Base-by-base conservation (phyloP, 2,888 invertebrate species). In the Anodontia alba region DNA sequence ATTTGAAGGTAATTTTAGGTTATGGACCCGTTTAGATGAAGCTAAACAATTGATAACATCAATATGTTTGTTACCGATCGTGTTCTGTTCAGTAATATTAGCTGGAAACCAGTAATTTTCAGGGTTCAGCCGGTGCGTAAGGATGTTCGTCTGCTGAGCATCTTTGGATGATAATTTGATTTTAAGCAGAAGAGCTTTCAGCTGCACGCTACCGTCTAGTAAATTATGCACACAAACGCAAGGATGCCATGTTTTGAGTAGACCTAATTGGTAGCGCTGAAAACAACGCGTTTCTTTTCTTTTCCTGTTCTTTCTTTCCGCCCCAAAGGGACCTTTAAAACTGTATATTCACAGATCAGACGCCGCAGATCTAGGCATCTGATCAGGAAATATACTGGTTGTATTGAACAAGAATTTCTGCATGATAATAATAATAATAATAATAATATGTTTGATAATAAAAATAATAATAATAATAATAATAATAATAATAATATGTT, bases 1-100 rank as follows among this genome's bases (percentile, higher is more conserved):
- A 80, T 74, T 51, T 66, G 42, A 33, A 23, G 74, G 51, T 67
- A 66, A 49, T 17, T 20, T 51, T 43, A 46, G 66, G 38, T n/a
- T 49, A 17, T 43, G 66, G 12, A 26, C 68, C 73, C 62, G 36
- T 67, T 33, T 23, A 76, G 76, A 79, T 83, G 69, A 72, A 43
- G 26, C 71, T 67, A 73, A 83, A 79, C 79, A 79, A 79, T 79
- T 73, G 71, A 43, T 69, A 54, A 73, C 79, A 83, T 83, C 70
- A 79, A 83, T 79, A 73, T 20, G 76, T 20, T 49, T 43, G 69
- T 76, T 79, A 83, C 69, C 79, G 76, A 70, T 83, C 67, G 76
- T 51, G 57, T 70, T 62, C 54, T 83, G 82, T 70, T 79, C 78
- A 46, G 38, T 71, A 54, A 83, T 76, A 73, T 54, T 20, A 54